phyloP scores from a whole-genome alignment of 2,797 vertebrate species.

The Eidolon dupreanum region DNA sequence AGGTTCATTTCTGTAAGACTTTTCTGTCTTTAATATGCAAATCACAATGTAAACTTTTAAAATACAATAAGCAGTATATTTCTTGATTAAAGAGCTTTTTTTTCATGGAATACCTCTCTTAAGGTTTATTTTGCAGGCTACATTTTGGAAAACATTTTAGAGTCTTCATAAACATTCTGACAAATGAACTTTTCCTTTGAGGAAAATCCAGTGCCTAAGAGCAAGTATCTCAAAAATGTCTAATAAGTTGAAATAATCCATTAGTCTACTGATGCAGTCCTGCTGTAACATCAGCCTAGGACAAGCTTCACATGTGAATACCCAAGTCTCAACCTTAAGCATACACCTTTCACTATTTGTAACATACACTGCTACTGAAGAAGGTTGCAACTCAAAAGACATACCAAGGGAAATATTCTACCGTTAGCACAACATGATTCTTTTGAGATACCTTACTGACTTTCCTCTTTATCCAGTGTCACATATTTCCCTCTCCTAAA shows the following conservation, averaged over 20 bases:
- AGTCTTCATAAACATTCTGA: background rate
- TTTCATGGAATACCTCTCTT: background rate
- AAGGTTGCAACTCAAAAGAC: background rate
- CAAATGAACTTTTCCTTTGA: background rate
- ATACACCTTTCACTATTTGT: background rate
- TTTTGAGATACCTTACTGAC: background rate
- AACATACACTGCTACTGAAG: background rate
- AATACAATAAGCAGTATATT: background rate
- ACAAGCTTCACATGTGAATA: background rate
- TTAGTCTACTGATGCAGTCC: background rate
- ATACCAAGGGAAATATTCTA: background rate
- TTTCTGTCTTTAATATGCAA: background rate
- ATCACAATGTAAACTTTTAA: background rate
- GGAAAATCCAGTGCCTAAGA: background rate
- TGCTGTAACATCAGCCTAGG: background rate
- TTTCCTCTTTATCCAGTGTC: background rate
- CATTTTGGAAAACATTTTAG: background rate
- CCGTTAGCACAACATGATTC: background rate
- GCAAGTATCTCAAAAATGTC: background rate
- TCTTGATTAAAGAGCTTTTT: background rate
- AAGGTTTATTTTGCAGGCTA: background rate
- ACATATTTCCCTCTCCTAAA: background rate
- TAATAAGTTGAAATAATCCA: background rate
- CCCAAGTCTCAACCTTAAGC: background rate
- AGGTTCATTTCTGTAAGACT: background rate